These are phyloP conservation scores for Charanyca ferruginea DNA, from an alignment of 2,888 invertebrate genomes.

Conservation along the genomic window DNA sequence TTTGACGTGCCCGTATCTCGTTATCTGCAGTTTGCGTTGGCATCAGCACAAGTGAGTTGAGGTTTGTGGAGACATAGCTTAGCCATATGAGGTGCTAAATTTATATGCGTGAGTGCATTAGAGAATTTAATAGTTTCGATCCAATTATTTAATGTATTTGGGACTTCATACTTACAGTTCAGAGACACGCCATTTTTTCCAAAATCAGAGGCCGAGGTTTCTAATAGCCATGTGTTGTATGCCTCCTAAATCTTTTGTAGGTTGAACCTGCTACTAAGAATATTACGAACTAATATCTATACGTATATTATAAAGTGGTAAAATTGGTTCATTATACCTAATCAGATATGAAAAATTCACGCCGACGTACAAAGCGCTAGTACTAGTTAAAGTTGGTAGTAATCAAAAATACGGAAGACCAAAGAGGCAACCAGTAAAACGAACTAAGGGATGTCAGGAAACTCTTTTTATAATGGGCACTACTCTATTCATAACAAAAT, in stretches of 20 bases:
- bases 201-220: too few species aligned
- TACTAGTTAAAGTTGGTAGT: too few species aligned
- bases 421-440: neutral
- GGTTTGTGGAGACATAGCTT: constrained; percentile 27
- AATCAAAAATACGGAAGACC: too few species aligned
- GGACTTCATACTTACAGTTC: too few species aligned
- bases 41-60: constrained; percentile 36
- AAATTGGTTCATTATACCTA: too few species aligned
- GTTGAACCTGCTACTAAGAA: neutral
- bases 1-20: constrained; percentile 53
- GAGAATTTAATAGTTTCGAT: constrained; percentile 19
- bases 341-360: too few species aligned
- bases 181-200: too few species aligned
- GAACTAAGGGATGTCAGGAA: too few species aligned
- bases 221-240: neutral
- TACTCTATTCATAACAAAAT: neutral
- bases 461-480: neutral
- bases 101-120: constrained; percentile 9
- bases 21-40: constrained; percentile 47
- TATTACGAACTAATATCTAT: neutral
- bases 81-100: constrained; percentile 26
- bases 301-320: too few species aligned
- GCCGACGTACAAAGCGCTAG: too few species aligned
- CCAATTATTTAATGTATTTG: neutral
- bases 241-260: neutral